A percentile compares a stretch with the other conserved stretches of the same genome.
These are phyloP conservation scores for Elephas maximus DNA, from an alignment of 2,113 vertebrate genomes.

Conservation along the genomic window DNA sequence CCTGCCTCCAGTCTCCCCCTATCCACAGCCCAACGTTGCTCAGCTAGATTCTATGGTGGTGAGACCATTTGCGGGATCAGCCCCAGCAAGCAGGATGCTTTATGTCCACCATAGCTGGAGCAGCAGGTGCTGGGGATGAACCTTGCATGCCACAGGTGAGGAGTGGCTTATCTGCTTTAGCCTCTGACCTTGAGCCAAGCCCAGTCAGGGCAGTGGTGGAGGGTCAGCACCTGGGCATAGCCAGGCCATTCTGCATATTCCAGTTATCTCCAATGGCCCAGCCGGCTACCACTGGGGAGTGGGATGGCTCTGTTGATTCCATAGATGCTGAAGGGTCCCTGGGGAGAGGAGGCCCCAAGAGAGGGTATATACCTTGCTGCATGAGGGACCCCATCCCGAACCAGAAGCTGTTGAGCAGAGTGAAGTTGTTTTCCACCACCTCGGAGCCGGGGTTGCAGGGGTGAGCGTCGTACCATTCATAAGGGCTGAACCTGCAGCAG, in stretches of 20 bases:
- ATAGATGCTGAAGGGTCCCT: not conserved
- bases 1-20: not conserved
- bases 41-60: not conserved
- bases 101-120: not conserved
- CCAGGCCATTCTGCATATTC: not conserved
- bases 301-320: not conserved
- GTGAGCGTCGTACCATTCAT: conserved; percentile 98
- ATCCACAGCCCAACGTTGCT: not conserved
- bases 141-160: fast-evolving
- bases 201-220: too few species aligned
- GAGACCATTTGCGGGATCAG: not conserved
- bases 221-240: not conserved
- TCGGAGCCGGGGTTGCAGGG: conserved; percentile 98
- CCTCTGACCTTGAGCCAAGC: not conserved
- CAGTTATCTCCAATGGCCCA: not conserved
- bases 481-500: conserved; percentile 95
- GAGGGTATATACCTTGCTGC: conserved; percentile 95
- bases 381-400: conserved; percentile 98
- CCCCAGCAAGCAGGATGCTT: not conserved
- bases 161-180: not conserved
- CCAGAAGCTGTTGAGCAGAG: conserved; percentile 99
- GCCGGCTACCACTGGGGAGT: not conserved
- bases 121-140: not conserved
- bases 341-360: not conserved
- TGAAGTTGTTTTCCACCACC: conserved; percentile 99